phyloP scores from a whole-genome alignment of 2,888 invertebrate genomes.

The Scaptomyza flava region DNA sequence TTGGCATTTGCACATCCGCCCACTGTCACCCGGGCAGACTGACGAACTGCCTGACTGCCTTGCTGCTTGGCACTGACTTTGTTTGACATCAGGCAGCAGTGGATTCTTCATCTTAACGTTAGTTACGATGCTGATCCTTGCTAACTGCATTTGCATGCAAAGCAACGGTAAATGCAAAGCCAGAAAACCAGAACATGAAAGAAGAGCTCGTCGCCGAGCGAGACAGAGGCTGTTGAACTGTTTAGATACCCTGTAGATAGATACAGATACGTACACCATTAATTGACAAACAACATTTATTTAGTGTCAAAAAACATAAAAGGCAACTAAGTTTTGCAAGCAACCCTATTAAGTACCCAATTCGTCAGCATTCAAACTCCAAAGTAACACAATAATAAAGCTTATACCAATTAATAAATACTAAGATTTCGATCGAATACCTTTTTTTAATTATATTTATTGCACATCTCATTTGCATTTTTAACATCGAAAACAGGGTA shows the following conservation, averaged over 20 bases:
- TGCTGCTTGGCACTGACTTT: slow-evolving; percentile 35
- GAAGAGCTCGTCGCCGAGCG: slow-evolving; percentile 1
- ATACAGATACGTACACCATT: no score
- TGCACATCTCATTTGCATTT: neutral
- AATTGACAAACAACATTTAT: no score
- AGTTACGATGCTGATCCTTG: slow-evolving; percentile 56
- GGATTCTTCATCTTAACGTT: slow-evolving; percentile 68
- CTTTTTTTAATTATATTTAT: no score
- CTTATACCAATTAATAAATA: no score
- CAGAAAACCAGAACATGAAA: slow-evolving; percentile 15
- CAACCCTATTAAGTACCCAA: no score
- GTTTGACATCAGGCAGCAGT: slow-evolving; percentile 19
- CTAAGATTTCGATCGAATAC: no score
- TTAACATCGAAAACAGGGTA: slow-evolving; percentile 3
- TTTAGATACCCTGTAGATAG: slow-evolving; percentile 3
- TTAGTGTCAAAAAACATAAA: no score
- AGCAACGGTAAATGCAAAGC: slow-evolving; percentile 41
- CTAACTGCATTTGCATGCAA: slow-evolving; percentile 57
- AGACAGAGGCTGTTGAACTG: neutral
- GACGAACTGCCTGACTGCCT: neutral
- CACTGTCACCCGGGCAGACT: slow-evolving; percentile 6
- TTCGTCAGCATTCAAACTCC: no score
- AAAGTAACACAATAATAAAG: no score
- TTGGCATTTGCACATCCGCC: neutral
- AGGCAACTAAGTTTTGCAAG: no score